phyloP scores from a whole-genome alignment of 2,797 vertebrate genomes.

The Heteromormyrus szaboi region DNA sequence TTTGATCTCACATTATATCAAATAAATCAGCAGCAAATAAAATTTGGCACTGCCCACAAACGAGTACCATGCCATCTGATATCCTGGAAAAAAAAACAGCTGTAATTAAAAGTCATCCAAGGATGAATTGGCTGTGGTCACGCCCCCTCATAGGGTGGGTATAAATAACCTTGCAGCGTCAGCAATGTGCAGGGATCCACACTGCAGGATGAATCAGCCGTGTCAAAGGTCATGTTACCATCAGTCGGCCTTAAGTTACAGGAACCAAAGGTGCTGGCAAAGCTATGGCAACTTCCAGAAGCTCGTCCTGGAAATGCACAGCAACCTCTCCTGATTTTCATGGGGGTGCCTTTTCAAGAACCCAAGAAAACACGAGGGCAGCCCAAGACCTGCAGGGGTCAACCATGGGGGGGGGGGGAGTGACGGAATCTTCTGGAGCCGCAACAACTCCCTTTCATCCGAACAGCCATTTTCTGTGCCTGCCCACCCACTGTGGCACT shows the following conservation, averaged over 20 bases:
- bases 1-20: not conserved
- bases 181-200: not conserved
- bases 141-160: not conserved
- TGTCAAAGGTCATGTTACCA: not conserved
- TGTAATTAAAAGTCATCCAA: slow-evolving; percentile 8
- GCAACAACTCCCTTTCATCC: not conserved
- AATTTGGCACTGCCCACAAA: not conserved
- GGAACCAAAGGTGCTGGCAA: not conserved
- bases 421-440: not conserved
- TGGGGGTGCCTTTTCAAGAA: not conserved
- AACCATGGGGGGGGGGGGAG: not conserved
- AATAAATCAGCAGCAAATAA: not conserved
- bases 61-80: not conserved
- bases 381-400: not conserved
- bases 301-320: not conserved
- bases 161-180: not conserved
- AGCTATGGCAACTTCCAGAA: not conserved
- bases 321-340: not conserved
- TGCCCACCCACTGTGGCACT: not conserved
- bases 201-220: not conserved
- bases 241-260: not conserved
- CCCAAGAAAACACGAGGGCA: not conserved
- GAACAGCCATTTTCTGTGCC: slow-evolving; percentile 22
- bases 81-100: not conserved
- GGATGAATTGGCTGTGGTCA: not conserved